Conservation (phyloP, 1,140 invertebrate genomes). For the Zaprionus davidi region DNA sequence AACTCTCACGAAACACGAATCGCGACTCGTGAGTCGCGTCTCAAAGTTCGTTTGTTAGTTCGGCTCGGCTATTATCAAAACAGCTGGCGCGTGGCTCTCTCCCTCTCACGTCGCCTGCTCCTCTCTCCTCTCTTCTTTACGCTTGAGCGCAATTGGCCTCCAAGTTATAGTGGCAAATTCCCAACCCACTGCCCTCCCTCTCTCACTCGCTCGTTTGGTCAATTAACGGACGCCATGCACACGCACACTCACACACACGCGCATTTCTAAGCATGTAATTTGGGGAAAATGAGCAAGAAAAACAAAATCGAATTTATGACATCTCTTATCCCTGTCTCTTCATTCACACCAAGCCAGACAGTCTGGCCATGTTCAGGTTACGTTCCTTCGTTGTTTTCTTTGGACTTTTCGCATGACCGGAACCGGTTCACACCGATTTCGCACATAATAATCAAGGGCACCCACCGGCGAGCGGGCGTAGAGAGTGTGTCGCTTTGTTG, state of each 20-base stretch:
- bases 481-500: conserved; percentile 32
- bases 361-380: conserved; percentile 47
- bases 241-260: not conserved
- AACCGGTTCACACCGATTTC: conserved; percentile 64
- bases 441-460: conserved; percentile 63
- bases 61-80: conserved; percentile 28
- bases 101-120: not conserved
- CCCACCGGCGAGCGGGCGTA: not conserved
- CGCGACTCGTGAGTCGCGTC: not conserved
- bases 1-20: not conserved
- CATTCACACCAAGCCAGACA: conserved; percentile 58
- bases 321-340: conserved; percentile 27
- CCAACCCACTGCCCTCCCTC: not conserved
- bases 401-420: conserved; percentile 44
- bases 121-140: not conserved
- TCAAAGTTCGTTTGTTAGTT: conserved; percentile 34
- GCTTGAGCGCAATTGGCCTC: conserved; percentile 27
- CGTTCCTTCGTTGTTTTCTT: conserved; percentile 25
- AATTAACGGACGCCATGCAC: conserved; percentile 22
- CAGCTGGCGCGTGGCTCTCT: conserved; percentile 49
- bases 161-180: conserved; percentile 8
- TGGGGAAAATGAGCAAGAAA: not conserved
- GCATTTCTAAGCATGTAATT: not conserved
- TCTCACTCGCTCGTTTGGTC: not conserved
- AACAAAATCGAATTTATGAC: conserved; percentile 39